A percentile compares a stretch with the other conserved stretches of the same genome.
These are phyloP conservation scores for Cephus rjabovi DNA, from an alignment of 2,888 invertebrate genomes.

Conservation along the genomic window DNA sequence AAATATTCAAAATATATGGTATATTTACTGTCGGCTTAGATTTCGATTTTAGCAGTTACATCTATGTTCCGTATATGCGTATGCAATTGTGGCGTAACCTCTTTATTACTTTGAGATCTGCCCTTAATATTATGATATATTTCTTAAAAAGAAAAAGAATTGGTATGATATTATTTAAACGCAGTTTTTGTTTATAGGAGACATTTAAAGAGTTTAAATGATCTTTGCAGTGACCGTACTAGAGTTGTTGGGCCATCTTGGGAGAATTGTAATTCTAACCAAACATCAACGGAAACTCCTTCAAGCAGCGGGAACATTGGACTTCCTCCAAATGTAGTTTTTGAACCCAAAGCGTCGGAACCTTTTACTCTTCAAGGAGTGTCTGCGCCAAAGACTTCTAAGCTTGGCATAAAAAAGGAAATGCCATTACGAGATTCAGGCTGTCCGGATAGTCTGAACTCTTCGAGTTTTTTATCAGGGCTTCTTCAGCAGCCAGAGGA, in stretches of 20 bases:
- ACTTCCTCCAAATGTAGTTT: conserved; percentile 49
- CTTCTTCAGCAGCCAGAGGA: background rate
- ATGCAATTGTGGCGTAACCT: background rate
- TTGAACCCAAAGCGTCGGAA: conserved; percentile 51
- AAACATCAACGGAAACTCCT: conserved; percentile 13
- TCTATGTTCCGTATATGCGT: background rate
- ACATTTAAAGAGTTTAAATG: background rate
- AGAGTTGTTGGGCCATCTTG: background rate
- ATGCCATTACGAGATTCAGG: background rate
- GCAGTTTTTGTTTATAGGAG: background rate
- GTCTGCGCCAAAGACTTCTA: conserved; percentile 25
- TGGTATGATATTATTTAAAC: background rate
- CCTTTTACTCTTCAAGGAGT: conserved; percentile 50
- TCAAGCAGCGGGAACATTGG: conserved; percentile 33
- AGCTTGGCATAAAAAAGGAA: conserved; percentile 21
- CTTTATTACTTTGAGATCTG: background rate
- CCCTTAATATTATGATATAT: background rate
- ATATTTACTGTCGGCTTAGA: background rate
- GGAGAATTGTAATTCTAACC: background rate
- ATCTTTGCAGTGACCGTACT: background rate
- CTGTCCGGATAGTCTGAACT: background rate
- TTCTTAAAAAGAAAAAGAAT: background rate
- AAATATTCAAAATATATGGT: background rate
- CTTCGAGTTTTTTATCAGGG: background rate
- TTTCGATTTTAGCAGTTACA: background rate